Evolutionary conservation across 30 jellyfish, hydroid and myxozoan genomes (phyloP).

Genomic region (Hydra vulgaris): DNA sequence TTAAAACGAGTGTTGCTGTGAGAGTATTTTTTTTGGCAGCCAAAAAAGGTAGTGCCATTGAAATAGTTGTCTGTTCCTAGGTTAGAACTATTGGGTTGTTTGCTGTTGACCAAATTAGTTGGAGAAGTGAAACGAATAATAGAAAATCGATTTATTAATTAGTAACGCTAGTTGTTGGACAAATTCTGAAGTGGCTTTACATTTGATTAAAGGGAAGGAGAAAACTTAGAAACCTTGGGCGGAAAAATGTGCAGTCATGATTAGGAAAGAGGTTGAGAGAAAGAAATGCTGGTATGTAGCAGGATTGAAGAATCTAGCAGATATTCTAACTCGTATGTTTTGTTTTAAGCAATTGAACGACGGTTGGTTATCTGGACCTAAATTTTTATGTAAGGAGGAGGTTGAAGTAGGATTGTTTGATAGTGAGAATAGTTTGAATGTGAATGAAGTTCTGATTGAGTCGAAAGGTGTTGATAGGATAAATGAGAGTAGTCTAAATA

Average conservation of each 20-base stretch:
- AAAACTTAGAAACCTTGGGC: too few relatives aligned
- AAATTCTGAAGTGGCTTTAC: too few relatives aligned
- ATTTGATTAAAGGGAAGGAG: too few relatives aligned
- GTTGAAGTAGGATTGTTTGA: too few relatives aligned
- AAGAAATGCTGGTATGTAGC: conserved; percentile 28
- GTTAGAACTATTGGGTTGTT: conserved; percentile 55
- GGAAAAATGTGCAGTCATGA: too few relatives aligned
- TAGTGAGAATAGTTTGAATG: too few relatives aligned
- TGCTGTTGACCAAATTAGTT: conserved; percentile 34
- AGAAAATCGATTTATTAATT: conserved; percentile 23
- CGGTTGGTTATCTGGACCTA: too few relatives aligned
- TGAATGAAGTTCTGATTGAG: neutral
- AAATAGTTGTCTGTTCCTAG: conserved; percentile 47
- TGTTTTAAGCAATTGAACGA: neutral
- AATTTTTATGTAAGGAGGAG: too few relatives aligned
- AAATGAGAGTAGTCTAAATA: too few relatives aligned
- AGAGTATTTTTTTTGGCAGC: conserved; percentile 55
- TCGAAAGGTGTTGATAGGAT: neutral
- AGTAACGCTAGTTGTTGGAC: too few relatives aligned
- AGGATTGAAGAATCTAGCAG: conserved; percentile 35
- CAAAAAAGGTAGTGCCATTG: conserved; percentile 26
- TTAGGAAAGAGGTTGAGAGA: conserved; percentile 11
- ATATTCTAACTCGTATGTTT: conserved; percentile 18
- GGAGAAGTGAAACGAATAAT: conserved; percentile 14
- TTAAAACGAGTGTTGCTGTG: too few relatives aligned